Percentiles rank a stretch among this genome's conserved stretches.
Evolutionary conservation across 2,113 vertebrate species (phyloP).

Genomic region (Hyla sarda): DNA sequence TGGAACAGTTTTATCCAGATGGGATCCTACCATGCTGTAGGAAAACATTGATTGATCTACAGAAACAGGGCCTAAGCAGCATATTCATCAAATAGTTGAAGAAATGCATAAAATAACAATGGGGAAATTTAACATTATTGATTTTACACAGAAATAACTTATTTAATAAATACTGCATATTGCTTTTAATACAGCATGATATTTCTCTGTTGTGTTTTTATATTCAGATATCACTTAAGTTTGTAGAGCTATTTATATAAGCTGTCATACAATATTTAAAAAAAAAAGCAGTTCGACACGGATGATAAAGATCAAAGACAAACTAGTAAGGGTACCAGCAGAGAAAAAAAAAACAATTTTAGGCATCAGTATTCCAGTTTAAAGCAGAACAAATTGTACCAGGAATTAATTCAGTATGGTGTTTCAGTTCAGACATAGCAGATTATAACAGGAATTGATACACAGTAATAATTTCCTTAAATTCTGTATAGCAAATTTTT

Average conservation of each 20-base stretch:
- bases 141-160: too few species aligned
- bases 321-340: conserved; percentile 21
- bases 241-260: background rate
- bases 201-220: background rate
- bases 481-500: too few species aligned
- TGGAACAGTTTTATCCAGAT: too few species aligned
- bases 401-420: background rate
- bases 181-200: background rate
- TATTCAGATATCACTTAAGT: background rate
- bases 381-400: background rate
- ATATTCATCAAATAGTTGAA: too few species aligned
- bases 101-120: too few species aligned
- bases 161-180: too few species aligned
- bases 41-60: too few species aligned
- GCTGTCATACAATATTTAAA: background rate
- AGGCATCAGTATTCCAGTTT: background rate
- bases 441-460: background rate
- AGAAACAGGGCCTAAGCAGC: too few species aligned
- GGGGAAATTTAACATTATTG: too few species aligned
- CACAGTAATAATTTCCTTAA: background rate
- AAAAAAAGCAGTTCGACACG: background rate
- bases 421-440: background rate
- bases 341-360: background rate
- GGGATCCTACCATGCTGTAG: too few species aligned
- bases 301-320: conserved; percentile 21